These are phyloP conservation scores for Drosophila ironensis DNA, from an alignment of 1,140 invertebrate genomes.

Conservation along the genomic window DNA sequence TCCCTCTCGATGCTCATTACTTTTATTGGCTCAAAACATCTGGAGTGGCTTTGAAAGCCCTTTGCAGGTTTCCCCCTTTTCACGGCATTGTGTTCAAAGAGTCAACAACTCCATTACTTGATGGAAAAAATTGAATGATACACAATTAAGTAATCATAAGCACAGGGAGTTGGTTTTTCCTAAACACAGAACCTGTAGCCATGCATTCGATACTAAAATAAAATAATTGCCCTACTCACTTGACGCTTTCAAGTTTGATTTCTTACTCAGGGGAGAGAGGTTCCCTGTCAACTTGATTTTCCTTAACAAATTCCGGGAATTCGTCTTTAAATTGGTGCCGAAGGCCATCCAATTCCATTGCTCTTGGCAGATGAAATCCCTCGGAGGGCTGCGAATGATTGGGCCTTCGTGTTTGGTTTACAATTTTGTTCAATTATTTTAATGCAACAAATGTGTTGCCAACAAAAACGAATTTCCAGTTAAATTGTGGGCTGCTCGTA, in stretches of 20 bases:
- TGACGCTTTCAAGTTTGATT: not conserved
- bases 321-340: not conserved
- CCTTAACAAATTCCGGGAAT: no score
- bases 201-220: no score
- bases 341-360: not conserved
- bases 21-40: constrained; percentile 2
- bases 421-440: constrained; percentile 76
- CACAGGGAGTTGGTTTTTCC: no score
- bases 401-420: constrained; percentile 59
- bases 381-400: constrained; percentile 5
- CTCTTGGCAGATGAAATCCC: not conserved
- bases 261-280: not conserved
- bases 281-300: no score
- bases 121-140: not conserved
- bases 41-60: constrained; percentile 2
- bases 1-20: constrained; percentile 12
- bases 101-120: not conserved
- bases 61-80: constrained; percentile 2
- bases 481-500: constrained; percentile 9
- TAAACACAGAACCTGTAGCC: no score
- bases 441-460: constrained; percentile 77
- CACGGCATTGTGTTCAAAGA: not conserved
- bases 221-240: not conserved
- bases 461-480: constrained; percentile 48
- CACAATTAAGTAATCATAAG: no score